Conservation (phyloP, 2,113 vertebrate species). For the Plecotus auritus region DNA sequence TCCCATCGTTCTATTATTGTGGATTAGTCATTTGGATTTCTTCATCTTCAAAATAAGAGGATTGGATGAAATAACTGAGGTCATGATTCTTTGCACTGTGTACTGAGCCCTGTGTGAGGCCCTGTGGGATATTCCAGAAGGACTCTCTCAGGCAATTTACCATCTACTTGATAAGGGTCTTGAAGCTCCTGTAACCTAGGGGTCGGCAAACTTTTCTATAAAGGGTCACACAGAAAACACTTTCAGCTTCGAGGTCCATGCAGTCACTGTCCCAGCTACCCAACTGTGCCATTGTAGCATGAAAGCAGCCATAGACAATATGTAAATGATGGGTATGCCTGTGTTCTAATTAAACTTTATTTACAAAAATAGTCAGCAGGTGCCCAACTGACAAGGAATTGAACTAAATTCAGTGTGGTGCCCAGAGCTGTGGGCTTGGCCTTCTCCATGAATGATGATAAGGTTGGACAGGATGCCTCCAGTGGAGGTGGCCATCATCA, state of each 20-base stretch:
- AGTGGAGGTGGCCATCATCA: neutral
- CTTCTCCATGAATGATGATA: neutral
- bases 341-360: neutral
- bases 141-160: neutral
- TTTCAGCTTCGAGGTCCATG: neutral
- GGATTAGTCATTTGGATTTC: neutral
- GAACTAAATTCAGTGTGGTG: neutral
- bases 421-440: neutral
- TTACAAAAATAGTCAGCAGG: neutral
- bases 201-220: neutral
- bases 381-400: neutral
- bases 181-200: neutral
- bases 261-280: neutral
- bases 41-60: neutral
- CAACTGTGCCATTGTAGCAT: neutral
- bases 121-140: neutral
- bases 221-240: neutral
- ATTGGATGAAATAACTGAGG: neutral
- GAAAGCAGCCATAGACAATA: neutral
- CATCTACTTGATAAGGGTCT: neutral
- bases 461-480: neutral
- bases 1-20: neutral
- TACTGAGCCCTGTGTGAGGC: neutral
- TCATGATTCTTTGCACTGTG: neutral
- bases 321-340: neutral